Base-by-base conservation (phyloP, 2,797 vertebrate species). In the Enteromius mattozi region DNA sequence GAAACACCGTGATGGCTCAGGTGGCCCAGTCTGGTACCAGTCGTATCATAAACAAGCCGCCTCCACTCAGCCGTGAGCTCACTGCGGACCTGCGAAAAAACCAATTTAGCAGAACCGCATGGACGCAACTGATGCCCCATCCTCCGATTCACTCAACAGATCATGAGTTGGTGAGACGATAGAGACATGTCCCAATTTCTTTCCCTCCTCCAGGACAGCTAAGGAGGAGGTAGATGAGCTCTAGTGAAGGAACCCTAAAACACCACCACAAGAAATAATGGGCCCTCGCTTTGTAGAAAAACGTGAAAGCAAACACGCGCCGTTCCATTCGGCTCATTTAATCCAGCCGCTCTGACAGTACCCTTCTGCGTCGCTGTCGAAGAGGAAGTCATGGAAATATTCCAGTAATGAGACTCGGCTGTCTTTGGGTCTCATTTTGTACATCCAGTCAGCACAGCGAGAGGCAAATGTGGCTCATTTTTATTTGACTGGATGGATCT, bases 361-460 rank as follows among this genome's bases (percentile, higher is more conserved):
- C 66, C 66, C 24, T 56, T 81, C 40, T 81, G 30, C n/a, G 77
- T 81, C 8, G n/a, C 81, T 2, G 54, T 72, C 81, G 63, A 78
- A 85, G 61, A 83, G 75, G 77, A 85, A 49, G 81, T 78, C 63
- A 70, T 14, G 37, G 75, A 79, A 86, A 85, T 56, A 47, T 92
- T 93, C 91, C 90, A 92, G 94, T 94, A 94, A 95, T 93, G 91
- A 94, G 93, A 90, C 89, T 89, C 91, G 93, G 91, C 91, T 93
- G 92, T 91, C 92, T 93, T 93, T 93, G 90, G 93, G 90, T 90
- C 89, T 92, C 69, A 68, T 71, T 87, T 72, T 83, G 63, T 78
- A 72, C 40, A 84, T 51, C 78, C 80, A 76, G n/a, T 30, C 68
- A 82, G 72, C 72, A 78, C 72, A 33, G 42, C n/a, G 40, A 72